phyloP scores from a whole-genome alignment of 2,888 invertebrate species.

The Torymus auratus region DNA sequence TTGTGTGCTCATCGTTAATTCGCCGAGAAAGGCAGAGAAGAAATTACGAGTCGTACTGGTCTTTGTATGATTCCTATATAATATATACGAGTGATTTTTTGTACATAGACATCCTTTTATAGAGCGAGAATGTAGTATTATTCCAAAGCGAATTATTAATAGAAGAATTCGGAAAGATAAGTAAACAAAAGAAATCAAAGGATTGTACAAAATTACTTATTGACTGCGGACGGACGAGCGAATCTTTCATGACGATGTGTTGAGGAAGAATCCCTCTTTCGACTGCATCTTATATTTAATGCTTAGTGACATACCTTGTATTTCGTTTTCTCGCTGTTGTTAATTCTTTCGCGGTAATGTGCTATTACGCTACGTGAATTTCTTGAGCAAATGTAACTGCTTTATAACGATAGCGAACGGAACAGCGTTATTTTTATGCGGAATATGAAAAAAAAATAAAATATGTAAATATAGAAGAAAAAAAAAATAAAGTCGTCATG shows the following conservation, averaged over 20 bases:
- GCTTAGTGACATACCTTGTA: slow-evolving; percentile 24
- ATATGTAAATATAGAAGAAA: slow-evolving; percentile 59
- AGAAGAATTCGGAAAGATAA: slow-evolving; percentile 9
- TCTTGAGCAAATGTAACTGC: slow-evolving; percentile 46
- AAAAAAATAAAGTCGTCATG: slow-evolving; percentile 59
- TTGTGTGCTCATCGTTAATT: slow-evolving; percentile 17
- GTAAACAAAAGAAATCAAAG: not conserved
- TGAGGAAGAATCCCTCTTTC: not conserved
- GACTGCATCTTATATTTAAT: not conserved
- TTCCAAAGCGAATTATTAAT: slow-evolving; percentile 23
- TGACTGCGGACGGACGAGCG: slow-evolving; percentile 1
- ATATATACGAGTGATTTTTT: slow-evolving; percentile 45
- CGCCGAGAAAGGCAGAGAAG: slow-evolving; percentile 1
- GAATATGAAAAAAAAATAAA: slow-evolving; percentile 50
- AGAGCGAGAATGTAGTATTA: slow-evolving; percentile 51
- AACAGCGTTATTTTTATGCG: slow-evolving; percentile 62
- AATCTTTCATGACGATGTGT: not conserved
- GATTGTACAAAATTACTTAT: slow-evolving; percentile 18
- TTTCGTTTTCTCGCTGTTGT: slow-evolving; percentile 49
- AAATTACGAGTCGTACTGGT: slow-evolving; percentile 20
- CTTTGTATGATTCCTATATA: slow-evolving; percentile 28
- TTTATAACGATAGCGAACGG: slow-evolving; percentile 39
- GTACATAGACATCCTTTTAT: slow-evolving; percentile 56
- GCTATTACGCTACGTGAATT: slow-evolving; percentile 38
- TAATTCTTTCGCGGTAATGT: slow-evolving; percentile 46